phyloP scores from a whole-genome alignment of 2,888 invertebrate species.

The Charanyca ferruginea region DNA sequence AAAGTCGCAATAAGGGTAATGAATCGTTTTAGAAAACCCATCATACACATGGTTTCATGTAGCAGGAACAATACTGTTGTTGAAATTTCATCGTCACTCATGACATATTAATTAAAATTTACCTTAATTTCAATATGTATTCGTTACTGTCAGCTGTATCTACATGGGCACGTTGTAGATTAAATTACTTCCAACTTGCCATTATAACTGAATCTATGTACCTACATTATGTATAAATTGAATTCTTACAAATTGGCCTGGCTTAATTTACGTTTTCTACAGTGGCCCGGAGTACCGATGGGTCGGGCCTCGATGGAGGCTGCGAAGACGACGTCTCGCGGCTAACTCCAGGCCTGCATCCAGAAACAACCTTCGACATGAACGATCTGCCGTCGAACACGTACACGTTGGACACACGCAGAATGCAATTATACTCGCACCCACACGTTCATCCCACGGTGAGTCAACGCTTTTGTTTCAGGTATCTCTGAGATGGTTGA shows the following conservation, averaged over 20 bases:
- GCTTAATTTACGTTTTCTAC: slow-evolving; percentile 60
- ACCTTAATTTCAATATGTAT: not conserved
- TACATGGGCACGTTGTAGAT: not conserved
- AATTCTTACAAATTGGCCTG: not conserved
- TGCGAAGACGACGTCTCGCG: slow-evolving; percentile 78
- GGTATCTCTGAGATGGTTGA: slow-evolving; percentile 54
- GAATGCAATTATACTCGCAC: slow-evolving; percentile 86
- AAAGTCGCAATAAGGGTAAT: not conserved
- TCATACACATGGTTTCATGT: not conserved
- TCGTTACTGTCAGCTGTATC: not conserved
- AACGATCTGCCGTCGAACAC: slow-evolving; percentile 83
- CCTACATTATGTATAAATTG: not conserved
- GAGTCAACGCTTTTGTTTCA: slow-evolving; percentile 74
- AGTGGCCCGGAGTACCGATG: slow-evolving; percentile 85
- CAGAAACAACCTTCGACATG: slow-evolving; percentile 81
- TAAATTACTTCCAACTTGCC: not conserved
- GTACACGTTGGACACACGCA: slow-evolving; percentile 83
- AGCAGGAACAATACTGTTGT: not conserved
- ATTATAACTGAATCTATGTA: not conserved
- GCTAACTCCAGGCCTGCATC: slow-evolving; percentile 77
- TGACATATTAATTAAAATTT: not conserved
- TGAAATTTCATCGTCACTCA: not conserved
- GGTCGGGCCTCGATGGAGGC: slow-evolving; percentile 78
- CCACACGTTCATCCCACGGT: slow-evolving; percentile 84
- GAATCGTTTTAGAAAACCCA: not conserved